A percentile compares a stretch with the other conserved stretches of the same genome.
These are phyloP conservation scores for Dicyrtoma fusca DNA, from an alignment of 2,888 invertebrate species.

Conservation along the genomic window DNA sequence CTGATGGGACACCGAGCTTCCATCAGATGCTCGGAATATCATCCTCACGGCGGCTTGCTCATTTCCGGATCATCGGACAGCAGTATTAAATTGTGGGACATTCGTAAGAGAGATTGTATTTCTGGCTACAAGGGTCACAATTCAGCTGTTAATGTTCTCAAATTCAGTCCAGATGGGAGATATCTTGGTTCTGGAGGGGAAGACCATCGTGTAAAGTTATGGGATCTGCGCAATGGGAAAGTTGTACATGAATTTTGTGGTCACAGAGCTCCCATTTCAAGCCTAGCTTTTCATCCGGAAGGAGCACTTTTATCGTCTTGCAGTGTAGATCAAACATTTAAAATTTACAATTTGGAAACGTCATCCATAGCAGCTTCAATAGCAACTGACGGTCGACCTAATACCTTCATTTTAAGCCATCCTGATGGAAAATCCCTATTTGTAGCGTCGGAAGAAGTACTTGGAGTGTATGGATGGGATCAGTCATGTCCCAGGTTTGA, in stretches of 20 bases:
- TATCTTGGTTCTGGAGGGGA: slow-evolving; percentile 96
- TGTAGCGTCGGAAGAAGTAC: not conserved
- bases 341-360: slow-evolving; percentile 93
- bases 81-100: slow-evolving; percentile 77
- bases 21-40: slow-evolving; percentile 87
- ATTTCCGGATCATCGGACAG: slow-evolving; percentile 92
- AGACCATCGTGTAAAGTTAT: slow-evolving; percentile 71
- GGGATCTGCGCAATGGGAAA: slow-evolving; percentile 90
- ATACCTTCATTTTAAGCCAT: not conserved
- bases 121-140: slow-evolving; percentile 91
- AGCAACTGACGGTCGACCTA: not conserved
- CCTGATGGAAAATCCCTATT: not conserved
- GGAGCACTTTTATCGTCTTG: slow-evolving; percentile 91
- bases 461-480: not conserved
- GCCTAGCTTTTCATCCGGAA: slow-evolving; percentile 93
- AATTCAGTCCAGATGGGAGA: slow-evolving; percentile 95
- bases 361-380: not conserved
- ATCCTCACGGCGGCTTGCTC: slow-evolving; percentile 91
- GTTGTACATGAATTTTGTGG: slow-evolving; percentile 83
- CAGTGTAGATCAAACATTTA: slow-evolving; percentile 81
- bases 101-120: slow-evolving; percentile 88
- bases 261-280: slow-evolving; percentile 77
- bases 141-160: slow-evolving; percentile 83
- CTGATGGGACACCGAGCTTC: slow-evolving; percentile 84
- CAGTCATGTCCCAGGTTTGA: not conserved